Evolutionary conservation across 2,113 vertebrate species (phyloP).

Genomic region (Aldabrachelys gigantea): DNA sequence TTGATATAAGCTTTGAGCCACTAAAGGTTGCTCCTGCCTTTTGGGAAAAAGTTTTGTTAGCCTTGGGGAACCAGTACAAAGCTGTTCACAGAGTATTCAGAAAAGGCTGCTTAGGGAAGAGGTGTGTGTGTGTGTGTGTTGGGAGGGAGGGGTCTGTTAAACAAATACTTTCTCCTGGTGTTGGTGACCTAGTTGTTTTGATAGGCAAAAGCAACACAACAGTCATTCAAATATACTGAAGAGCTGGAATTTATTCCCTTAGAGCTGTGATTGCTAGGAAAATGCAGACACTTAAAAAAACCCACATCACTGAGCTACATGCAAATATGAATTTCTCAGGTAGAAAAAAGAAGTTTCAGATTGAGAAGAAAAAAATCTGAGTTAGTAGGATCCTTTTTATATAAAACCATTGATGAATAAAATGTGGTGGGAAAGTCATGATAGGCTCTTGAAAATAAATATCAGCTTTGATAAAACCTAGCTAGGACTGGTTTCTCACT

Average conservation of each 20-base stretch:
- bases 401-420: constrained; percentile 12
- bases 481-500: not conserved
- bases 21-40: not conserved
- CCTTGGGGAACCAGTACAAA: not conserved
- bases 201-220: not conserved
- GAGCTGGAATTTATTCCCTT: not conserved
- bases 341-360: constrained; percentile 31
- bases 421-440: not conserved
- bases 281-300: not conserved
- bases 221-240: not conserved
- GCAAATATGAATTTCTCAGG: not conserved
- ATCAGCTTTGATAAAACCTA: not conserved
- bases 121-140: not conserved
- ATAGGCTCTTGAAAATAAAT: constrained; percentile 43
- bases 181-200: not conserved
- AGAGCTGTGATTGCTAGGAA: not conserved
- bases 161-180: not conserved
- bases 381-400: constrained; percentile 13
- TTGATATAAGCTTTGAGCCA: not conserved
- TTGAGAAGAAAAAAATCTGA: not conserved
- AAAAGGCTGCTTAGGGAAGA: not conserved
- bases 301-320: not conserved
- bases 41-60: not conserved
- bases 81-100: not conserved
- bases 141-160: not conserved